Conservation (phyloP, 2,797 vertebrate genomes). For the Tinamus major region DNA sequence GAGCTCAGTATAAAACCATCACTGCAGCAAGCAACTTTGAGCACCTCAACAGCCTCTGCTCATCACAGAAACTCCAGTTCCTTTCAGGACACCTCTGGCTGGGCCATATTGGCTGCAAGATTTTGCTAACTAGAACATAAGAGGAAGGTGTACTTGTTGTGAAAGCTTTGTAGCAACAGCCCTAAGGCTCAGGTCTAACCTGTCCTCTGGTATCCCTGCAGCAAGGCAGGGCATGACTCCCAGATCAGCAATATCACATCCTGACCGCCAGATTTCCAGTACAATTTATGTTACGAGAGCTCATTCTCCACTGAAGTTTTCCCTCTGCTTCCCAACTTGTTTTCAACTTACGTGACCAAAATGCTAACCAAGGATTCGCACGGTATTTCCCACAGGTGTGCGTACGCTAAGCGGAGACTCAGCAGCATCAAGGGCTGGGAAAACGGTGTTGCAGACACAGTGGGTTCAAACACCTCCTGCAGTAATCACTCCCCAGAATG, state of each 20-base stretch:
- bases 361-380: neutral
- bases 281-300: neutral
- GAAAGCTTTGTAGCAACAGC: neutral
- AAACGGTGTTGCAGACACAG: slow-evolving; percentile 11
- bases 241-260: neutral
- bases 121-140: neutral
- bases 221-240: neutral
- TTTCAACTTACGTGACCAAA: neutral
- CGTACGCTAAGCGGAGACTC: slow-evolving; percentile 12
- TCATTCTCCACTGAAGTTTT: neutral
- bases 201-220: neutral
- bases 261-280: neutral
- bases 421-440: slow-evolving; percentile 25
- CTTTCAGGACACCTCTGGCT: neutral
- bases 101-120: neutral
- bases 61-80: neutral
- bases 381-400: neutral
- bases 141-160: neutral
- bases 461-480: slow-evolving; percentile 26
- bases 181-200: neutral
- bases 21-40: neutral
- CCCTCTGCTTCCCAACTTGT: neutral
- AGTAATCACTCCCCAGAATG: slow-evolving; percentile 23
- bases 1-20: neutral
- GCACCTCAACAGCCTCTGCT: neutral